A percentile compares a stretch with the other conserved stretches of the same genome.
Evolutionary conservation across 1,140 invertebrate species (phyloP).

Genomic region (Drosophila dunni): DNA sequence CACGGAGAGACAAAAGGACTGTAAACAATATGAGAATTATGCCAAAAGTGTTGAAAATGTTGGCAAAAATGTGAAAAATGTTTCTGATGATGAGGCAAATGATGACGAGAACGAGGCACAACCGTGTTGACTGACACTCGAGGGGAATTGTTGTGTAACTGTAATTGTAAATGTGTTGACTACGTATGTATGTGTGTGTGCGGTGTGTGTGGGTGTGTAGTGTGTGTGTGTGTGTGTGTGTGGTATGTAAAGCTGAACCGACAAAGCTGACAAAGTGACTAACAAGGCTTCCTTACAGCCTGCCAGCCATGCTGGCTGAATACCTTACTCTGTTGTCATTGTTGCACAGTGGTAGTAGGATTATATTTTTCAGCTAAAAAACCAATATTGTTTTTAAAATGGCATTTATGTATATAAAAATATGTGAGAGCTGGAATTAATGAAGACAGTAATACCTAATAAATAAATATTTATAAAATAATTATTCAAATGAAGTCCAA

Average conservation of each 20-base stretch:
- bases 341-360: constrained; percentile 12
- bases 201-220: constrained; percentile 32
- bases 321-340: constrained; percentile 30
- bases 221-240: constrained; percentile 47
- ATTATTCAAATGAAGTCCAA: too few relatives aligned
- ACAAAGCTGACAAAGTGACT: constrained; percentile 77
- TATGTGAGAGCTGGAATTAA: too few relatives aligned
- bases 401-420: too few relatives aligned
- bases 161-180: constrained; percentile 26
- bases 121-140: constrained; percentile 65
- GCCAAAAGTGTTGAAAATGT: constrained; percentile 59
- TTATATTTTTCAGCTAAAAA: neutral
- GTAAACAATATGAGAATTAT: constrained; percentile 54
- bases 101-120: constrained; percentile 40
- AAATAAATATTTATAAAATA: too few relatives aligned
- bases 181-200: constrained; percentile 14
- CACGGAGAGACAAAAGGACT: neutral
- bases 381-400: neutral
- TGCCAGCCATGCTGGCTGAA: constrained; percentile 32
- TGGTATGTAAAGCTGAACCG: constrained; percentile 51
- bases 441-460: too few relatives aligned
- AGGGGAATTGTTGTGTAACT: constrained; percentile 60
- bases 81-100: constrained; percentile 39
- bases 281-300: constrained; percentile 67
- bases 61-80: constrained; percentile 39